These are phyloP conservation scores for Lanistes nyassanus DNA, from an alignment of 1,140 invertebrate species.

Conservation along the genomic window DNA sequence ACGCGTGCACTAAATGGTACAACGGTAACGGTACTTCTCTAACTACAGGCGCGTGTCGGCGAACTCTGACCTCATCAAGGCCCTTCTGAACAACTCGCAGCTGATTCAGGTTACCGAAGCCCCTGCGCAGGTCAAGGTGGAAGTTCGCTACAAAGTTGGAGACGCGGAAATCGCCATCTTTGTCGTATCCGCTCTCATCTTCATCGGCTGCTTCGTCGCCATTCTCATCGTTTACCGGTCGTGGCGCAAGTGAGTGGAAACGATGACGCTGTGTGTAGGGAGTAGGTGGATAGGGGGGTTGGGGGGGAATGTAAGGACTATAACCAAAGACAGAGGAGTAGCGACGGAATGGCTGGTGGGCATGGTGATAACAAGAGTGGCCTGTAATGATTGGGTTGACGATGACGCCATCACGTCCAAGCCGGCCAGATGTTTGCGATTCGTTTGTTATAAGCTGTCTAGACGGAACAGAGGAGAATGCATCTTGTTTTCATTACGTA, in stretches of 20 bases:
- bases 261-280: neutral
- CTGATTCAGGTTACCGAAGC: slow-evolving; percentile 12
- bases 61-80: slow-evolving; percentile 10
- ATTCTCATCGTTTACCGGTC: slow-evolving; percentile 27
- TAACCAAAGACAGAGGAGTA: no score
- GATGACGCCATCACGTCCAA: no score
- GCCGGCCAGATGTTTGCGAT: no score
- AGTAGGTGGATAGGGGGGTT: neutral
- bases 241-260: slow-evolving; percentile 31
- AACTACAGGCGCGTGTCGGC: slow-evolving; percentile 10
- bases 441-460: no score
- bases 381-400: no score
- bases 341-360: no score
- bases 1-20: no score
- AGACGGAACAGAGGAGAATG: no score
- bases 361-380: no score
- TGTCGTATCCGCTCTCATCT: slow-evolving; percentile 33
- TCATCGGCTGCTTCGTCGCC: slow-evolving; percentile 29
- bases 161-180: slow-evolving; percentile 40
- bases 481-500: no score
- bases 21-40: no score
- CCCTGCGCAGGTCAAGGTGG: slow-evolving; percentile 4
- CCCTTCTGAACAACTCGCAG: neutral
- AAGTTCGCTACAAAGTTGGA: slow-evolving; percentile 8
- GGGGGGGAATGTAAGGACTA: no score